These are phyloP conservation scores for Agrochola lychnidis DNA, from an alignment of 2,888 invertebrate genomes.

Conservation along the genomic window DNA sequence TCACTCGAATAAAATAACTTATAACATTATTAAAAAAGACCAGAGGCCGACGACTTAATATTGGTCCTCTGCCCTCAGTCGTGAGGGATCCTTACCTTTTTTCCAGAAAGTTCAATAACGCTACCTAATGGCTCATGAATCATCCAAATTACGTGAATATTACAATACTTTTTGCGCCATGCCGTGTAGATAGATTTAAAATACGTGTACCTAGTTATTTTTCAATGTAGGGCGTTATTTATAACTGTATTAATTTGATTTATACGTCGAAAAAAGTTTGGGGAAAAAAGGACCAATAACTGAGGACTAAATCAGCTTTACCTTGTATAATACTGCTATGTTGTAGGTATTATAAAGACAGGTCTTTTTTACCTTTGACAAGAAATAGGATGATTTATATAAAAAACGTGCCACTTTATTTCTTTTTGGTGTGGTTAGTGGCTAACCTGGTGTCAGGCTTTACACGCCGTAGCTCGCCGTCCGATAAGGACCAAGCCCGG, in stretches of 20 bases:
- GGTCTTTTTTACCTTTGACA: neutral
- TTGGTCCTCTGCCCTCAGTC: slow-evolving; percentile 57
- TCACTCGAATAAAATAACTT: slow-evolving; percentile 25
- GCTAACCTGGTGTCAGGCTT: no score
- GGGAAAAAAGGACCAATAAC: slow-evolving; percentile 37
- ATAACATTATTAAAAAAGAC: slow-evolving; percentile 46
- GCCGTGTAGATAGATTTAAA: slow-evolving; percentile 76
- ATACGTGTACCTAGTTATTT: slow-evolving; percentile 69
- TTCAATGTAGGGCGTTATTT: slow-evolving; percentile 58
- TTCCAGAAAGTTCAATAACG: slow-evolving; percentile 78
- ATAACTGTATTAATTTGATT: slow-evolving; percentile 59
- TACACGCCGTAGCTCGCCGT: no score
- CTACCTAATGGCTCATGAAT: slow-evolving; percentile 81
- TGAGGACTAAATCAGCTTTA: slow-evolving; percentile 4
- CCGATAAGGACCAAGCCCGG: no score
- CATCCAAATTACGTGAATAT: slow-evolving; percentile 82
- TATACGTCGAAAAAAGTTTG: slow-evolving; percentile 37
- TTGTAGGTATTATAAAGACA: neutral
- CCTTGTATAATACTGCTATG: neutral
- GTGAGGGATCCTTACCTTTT: slow-evolving; percentile 69
- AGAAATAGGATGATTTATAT: neutral
- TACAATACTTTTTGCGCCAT: slow-evolving; percentile 77
- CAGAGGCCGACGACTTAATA: slow-evolving; percentile 59
- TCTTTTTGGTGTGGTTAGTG: no score
- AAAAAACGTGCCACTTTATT: neutral